Conservation (phyloP, 2,888 invertebrate genomes). For the Napeogenes sylphis region DNA sequence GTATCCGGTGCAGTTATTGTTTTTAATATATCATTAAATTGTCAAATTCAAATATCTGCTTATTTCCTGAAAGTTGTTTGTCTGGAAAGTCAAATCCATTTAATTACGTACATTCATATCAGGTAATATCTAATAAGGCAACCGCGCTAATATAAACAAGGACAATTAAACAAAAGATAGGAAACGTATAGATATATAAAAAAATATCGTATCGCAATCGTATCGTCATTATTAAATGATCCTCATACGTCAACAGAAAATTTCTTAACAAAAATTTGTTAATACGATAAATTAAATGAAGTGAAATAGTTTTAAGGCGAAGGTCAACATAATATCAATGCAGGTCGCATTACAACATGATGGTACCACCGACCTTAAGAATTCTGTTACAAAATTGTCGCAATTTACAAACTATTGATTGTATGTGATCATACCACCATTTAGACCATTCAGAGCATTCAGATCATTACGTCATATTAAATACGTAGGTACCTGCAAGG, state of each 20-base stretch:
- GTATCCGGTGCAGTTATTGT: too few species aligned
- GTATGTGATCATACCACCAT: too few species aligned
- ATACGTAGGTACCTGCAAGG: too few species aligned
- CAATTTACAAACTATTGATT: slow-evolving; percentile 26
- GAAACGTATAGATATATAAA: neutral
- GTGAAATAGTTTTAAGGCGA: slow-evolving; percentile 45
- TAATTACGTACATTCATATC: too few species aligned
- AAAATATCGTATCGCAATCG: slow-evolving; percentile 25
- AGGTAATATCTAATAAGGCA: too few species aligned
- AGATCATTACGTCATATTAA: too few species aligned
- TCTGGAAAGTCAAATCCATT: too few species aligned
- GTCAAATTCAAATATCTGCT: too few species aligned
- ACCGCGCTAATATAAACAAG: too few species aligned
- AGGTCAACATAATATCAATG: slow-evolving; percentile 43
- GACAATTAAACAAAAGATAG: neutral
- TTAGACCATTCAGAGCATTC: too few species aligned
- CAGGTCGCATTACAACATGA: slow-evolving; percentile 29
- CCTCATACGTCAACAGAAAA: slow-evolving; percentile 30
- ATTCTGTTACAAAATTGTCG: slow-evolving; percentile 41
- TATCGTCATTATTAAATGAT: slow-evolving; percentile 21
- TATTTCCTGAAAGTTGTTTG: too few species aligned
- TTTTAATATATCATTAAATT: too few species aligned
- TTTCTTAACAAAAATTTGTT: slow-evolving; percentile 49
- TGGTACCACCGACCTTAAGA: slow-evolving; percentile 23
- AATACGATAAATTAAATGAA: slow-evolving; percentile 48